Conservation (phyloP, 2,113 vertebrate species). For the Heteronetta atricapilla region DNA sequence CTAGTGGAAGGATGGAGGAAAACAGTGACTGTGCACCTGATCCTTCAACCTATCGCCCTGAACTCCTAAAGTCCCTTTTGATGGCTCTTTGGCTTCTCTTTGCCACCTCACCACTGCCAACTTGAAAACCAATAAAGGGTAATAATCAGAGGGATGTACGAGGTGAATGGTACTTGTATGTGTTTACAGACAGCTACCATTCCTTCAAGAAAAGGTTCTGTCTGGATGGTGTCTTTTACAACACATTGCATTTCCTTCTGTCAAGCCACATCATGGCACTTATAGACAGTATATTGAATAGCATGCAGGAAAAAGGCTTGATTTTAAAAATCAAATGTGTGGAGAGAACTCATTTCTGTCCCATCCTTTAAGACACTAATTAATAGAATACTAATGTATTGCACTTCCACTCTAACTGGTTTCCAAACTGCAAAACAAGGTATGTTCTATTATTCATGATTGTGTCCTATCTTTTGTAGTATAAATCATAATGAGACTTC, state of each 20-base stretch:
- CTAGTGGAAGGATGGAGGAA: too few species aligned
- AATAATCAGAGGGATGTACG: too few species aligned
- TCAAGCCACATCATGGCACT: neutral
- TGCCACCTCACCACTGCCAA: too few species aligned
- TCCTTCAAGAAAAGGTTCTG: neutral
- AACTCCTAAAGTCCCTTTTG: too few species aligned
- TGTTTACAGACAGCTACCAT: neutral
- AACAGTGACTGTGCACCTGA: too few species aligned
- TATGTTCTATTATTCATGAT: fast-evolving
- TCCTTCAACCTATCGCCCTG: too few species aligned
- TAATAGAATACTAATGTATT: neutral
- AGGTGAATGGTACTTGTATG: too few species aligned
- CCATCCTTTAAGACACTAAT: neutral
- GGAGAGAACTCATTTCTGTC: neutral
- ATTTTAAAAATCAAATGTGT: neutral
- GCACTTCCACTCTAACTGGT: neutral
- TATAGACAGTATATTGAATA: neutral
- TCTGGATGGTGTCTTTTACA: neutral
- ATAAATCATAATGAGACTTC: neutral
- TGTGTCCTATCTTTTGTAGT: neutral
- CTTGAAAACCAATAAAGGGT: too few species aligned
- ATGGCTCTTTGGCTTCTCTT: too few species aligned
- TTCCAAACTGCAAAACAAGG: neutral
- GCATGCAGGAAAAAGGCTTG: neutral
- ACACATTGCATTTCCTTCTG: neutral